Base-by-base conservation (phyloP, 1,140 invertebrate species). In the Platorchestia sp. region DNA sequence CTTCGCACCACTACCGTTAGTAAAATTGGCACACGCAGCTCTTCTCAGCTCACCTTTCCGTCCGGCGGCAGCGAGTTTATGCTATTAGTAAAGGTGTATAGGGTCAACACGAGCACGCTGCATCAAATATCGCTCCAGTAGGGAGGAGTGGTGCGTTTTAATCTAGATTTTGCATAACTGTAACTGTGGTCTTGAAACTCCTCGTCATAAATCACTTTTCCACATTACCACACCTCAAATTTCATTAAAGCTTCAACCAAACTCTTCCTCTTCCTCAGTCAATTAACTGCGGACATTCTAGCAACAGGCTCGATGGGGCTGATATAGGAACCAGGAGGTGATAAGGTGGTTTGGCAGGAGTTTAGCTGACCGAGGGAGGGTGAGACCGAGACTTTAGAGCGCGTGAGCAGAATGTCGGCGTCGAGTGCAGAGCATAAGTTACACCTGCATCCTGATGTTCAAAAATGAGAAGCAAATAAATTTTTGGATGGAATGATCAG, bases 271-370 rank as follows among this genome's bases (percentile, higher is more conserved):
- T 75, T 10, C 47, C 6, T 19, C 19, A 22, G 14, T 75, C 59
- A 19, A 3, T 14, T 22, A 75, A 36, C 59, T 75, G 59, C 14
- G 59, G 27, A 36, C 3, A 75, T 89, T 89, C 87, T 36, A 89
- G 87, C 43, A 44, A 89, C 87, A 89, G 87, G 87, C 87, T 89
- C 87, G 87, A 89, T 3, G 41, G 87, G 87, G 7, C 87, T 42
- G 87, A 36, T 22, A 75, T n/a, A n/a, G 5, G 87, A 43, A 89
- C 86, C 86, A 86, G 41, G 86, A 6, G 41, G 36, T 44, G 27
- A 89, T 7, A 41, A 44, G 36, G 43, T 41, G 7, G 86, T 86
- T 75, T 75, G 14, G 7, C 59, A 75, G 59, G 59, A 36, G 14
- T 75, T 75, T 14, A 75, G 36, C 10, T 75, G 59, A 36, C 59